Conservation (phyloP, 2,113 vertebrate genomes). For the Beaufortia kweichowensis region DNA sequence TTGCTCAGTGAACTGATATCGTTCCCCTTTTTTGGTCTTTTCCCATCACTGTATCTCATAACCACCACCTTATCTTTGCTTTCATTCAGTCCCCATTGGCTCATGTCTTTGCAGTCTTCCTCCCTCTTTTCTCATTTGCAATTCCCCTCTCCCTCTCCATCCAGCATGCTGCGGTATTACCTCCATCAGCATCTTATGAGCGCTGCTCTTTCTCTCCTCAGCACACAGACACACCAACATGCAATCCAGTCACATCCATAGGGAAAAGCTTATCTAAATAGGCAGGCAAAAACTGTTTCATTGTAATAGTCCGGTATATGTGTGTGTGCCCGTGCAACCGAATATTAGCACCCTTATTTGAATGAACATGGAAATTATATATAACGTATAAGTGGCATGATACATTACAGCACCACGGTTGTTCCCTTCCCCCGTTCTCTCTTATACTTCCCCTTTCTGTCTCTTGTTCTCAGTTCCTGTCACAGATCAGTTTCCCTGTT, state of each 20-base stretch:
- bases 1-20: neutral
- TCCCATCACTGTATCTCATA: neutral
- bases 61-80: neutral
- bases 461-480: neutral
- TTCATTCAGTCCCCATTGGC: neutral
- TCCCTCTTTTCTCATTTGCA: slow-evolving; percentile 34
- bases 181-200: slow-evolving; percentile 51
- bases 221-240: slow-evolving; percentile 19
- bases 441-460: neutral
- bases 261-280: slow-evolving; percentile 17
- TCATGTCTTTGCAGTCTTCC: neutral
- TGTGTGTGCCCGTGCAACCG: neutral
- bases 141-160: slow-evolving; percentile 30
- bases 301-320: slow-evolving; percentile 4
- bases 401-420: slow-evolving; percentile 22
- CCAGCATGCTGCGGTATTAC: slow-evolving; percentile 49
- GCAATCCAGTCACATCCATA: slow-evolving; percentile 18
- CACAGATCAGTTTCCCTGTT: slow-evolving; percentile 35
- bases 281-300: neutral
- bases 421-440: neutral
- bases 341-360: neutral
- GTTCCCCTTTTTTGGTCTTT: slow-evolving; percentile 16
- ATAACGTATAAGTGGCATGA: slow-evolving; percentile 1
- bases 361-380: slow-evolving; percentile 9
- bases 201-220: slow-evolving; percentile 20